These are phyloP conservation scores for Synanthedon vespiformis DNA, from an alignment of 2,888 invertebrate genomes.

Conservation along the genomic window DNA sequence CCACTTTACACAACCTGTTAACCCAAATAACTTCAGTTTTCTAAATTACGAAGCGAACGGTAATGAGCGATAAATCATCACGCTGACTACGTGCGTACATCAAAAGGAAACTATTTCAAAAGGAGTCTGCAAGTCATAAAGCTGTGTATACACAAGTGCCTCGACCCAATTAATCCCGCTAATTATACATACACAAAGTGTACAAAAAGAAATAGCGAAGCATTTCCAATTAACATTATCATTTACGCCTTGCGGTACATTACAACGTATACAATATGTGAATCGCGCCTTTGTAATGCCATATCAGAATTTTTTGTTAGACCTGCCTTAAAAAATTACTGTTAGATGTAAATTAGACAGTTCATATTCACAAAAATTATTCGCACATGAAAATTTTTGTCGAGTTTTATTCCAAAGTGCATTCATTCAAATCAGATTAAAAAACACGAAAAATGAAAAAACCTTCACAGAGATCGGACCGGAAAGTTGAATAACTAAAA, in stretches of 20 bases:
- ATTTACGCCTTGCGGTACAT: not conserved
- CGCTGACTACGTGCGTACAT: constrained; percentile 22
- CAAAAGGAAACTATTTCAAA: constrained; percentile 25
- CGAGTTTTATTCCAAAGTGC: too few species aligned
- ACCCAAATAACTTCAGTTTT: constrained; percentile 24
- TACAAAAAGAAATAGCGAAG: constrained; percentile 39
- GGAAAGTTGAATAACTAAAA: constrained; percentile 42
- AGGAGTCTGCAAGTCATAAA: constrained; percentile 26
- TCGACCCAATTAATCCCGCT: constrained; percentile 31
- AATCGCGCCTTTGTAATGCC: too few species aligned
- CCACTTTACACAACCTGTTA: constrained; percentile 17
- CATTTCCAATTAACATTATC: not conserved
- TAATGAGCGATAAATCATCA: constrained; percentile 36
- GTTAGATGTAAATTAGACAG: too few species aligned
- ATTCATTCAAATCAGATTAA: too few species aligned
- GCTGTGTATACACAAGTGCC: constrained; percentile 20
- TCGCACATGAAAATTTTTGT: too few species aligned
- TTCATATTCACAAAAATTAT: too few species aligned
- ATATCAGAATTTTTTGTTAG: too few species aligned
- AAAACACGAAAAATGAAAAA: constrained; percentile 11
- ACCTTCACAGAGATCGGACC: constrained; percentile 24
- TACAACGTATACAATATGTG: not conserved
- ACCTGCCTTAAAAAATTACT: too few species aligned
- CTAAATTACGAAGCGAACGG: constrained; percentile 18
- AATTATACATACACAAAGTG: constrained; percentile 24